A percentile compares a stretch with the other conserved stretches of the same genome.
These are phyloP conservation scores for Troides aeacus DNA, from an alignment of 2,888 invertebrate species.

Conservation along the genomic window DNA sequence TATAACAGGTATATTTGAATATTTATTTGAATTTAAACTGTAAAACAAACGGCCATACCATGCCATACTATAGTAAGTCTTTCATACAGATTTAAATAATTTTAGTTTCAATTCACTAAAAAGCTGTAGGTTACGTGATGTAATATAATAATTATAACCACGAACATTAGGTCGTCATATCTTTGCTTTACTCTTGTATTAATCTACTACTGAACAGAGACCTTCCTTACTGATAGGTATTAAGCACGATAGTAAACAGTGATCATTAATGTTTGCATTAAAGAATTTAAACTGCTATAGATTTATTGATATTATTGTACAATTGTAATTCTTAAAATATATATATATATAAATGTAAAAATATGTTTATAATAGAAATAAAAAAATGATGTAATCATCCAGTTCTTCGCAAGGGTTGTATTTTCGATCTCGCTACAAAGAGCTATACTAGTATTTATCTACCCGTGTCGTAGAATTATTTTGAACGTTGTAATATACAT, in stretches of 20 bases:
- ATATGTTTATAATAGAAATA: slow-evolving; percentile 28
- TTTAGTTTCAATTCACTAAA: not conserved
- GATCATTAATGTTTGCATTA: not conserved
- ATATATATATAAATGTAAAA: slow-evolving; percentile 17
- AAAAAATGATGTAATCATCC: slow-evolving; percentile 28
- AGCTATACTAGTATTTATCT: slow-evolving; percentile 32
- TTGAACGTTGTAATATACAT: slow-evolving; percentile 65
- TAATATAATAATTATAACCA: not conserved
- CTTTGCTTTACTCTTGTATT: not conserved
- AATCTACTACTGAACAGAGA: not conserved
- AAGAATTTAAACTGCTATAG: not conserved
- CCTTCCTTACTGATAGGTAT: not conserved
- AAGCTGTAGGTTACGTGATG: not conserved
- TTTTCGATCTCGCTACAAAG: slow-evolving; percentile 26
- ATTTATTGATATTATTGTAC: no score
- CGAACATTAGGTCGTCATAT: not conserved
- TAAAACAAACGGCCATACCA: no score
- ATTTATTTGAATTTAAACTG: no score
- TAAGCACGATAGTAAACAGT: not conserved
- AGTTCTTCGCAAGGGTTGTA: slow-evolving; percentile 7
- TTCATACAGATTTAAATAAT: not conserved
- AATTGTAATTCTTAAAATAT: not conserved
- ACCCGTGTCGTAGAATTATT: slow-evolving; percentile 32
- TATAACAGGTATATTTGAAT: no score
- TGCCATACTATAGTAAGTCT: no score